Evolutionary conservation across 35 echinoderm and acorn worm genomes (phyloP).

Genomic region (Heliocidaris erythrogramma): DNA sequence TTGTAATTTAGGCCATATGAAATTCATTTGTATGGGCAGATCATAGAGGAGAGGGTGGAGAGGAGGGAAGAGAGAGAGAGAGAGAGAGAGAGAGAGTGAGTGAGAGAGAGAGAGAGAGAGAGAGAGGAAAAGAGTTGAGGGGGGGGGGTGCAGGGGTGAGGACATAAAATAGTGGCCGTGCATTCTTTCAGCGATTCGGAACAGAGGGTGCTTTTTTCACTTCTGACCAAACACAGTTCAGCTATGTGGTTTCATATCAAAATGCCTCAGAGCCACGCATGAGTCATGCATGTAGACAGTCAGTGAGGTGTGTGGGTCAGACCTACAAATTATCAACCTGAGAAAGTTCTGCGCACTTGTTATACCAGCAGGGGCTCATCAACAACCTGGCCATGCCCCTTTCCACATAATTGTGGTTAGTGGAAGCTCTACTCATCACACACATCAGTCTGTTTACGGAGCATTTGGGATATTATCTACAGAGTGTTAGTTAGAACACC

Average conservation of each 20-base stretch:
- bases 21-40: too few relatives aligned
- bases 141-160: background rate
- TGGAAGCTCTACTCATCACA: background rate
- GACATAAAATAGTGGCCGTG: background rate
- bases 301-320: background rate
- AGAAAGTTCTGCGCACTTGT: background rate
- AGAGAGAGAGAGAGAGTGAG: background rate
- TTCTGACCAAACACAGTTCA: background rate
- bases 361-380: background rate
- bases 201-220: background rate
- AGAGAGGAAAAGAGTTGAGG: background rate
- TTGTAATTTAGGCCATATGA: too few relatives aligned
- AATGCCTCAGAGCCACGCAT: background rate
- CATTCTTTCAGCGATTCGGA: background rate
- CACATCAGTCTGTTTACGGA: background rate
- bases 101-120: background rate
- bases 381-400: background rate
- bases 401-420: background rate
- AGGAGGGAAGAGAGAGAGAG: background rate
- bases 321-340: background rate
- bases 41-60: background rate
- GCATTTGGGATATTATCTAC: background rate
- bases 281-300: background rate
- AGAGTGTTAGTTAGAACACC: background rate
- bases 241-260: background rate